A percentile compares a stretch with the other conserved stretches of the same genome.
These are phyloP conservation scores for Sminthurides bifidus DNA, from an alignment of 1,140 invertebrate species.

Conservation along the genomic window DNA sequence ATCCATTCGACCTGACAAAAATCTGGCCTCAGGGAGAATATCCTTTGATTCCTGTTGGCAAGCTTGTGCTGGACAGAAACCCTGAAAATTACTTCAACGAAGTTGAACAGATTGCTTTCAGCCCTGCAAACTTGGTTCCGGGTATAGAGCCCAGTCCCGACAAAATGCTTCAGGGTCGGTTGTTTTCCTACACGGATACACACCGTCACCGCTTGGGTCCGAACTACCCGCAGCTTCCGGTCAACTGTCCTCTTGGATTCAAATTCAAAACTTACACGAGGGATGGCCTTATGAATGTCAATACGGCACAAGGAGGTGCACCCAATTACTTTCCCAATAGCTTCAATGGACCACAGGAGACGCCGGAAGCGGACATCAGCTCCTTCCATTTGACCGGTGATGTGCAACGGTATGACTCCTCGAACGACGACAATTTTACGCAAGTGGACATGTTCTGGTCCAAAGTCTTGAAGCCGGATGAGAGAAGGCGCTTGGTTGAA, in stretches of 20 bases:
- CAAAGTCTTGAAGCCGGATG: constrained; percentile 60
- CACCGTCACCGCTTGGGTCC: constrained; percentile 52
- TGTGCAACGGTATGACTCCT: constrained; percentile 54
- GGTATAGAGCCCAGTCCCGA: constrained; percentile 51
- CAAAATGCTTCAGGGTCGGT: constrained; percentile 54
- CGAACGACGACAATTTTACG: constrained; percentile 78
- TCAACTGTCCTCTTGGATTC: constrained; percentile 49
- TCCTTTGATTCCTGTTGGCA: constrained; percentile 50
- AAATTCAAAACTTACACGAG: constrained; percentile 44
- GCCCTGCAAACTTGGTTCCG: constrained; percentile 50
- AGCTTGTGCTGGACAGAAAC: constrained; percentile 46
- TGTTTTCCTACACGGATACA: constrained; percentile 55
- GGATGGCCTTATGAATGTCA: constrained; percentile 43
- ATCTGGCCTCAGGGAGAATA: constrained; percentile 50
- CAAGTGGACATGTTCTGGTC: constrained; percentile 73
- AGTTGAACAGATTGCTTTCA: constrained; percentile 55
- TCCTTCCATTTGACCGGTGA: constrained; percentile 30
- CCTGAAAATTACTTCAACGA: constrained; percentile 49
- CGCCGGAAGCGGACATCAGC: constrained; percentile 38
- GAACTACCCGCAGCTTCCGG: constrained; percentile 52
- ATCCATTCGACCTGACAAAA: constrained; percentile 32
- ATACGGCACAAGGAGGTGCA: constrained; percentile 36
- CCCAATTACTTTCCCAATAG: constrained; percentile 56
- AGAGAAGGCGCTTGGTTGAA: constrained; percentile 54
- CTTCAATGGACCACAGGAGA: constrained; percentile 57